Evolutionary conservation across 2,888 invertebrate species (phyloP), one percentile per base, ranked within the genome.

Genomic region (Cephalotes varians): DNA sequence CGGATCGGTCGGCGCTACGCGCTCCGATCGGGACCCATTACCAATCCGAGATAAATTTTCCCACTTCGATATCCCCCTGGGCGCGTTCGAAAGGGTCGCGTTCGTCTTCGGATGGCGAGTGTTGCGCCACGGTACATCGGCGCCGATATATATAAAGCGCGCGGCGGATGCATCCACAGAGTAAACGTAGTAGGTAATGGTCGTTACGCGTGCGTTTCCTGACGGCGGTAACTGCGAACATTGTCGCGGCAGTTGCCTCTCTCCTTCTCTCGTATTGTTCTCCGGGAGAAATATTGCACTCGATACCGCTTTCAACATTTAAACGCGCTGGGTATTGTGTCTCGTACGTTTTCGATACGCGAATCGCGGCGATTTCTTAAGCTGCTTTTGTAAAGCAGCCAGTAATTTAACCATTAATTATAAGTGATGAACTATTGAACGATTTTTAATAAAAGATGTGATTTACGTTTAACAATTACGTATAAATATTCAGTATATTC

Each of bases 41-140:
- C 82, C 47, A 67, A 37, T 44, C 77, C 77, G 71, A 84, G 77
- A 84, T 84, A 84, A 84, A 84, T 84, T 84, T 72, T 71, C 82
- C 71, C 84, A 62, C 76, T 65, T 76, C 83, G 84, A 82, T 84
- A 82, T 82, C 84, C 82, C 64, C 74, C 47, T 18, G 81, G 82
- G 81, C 67, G 65, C 54, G 69, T 56, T 83, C 74, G 77, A 56
- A 56, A 40, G 58, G 58, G 47, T 51, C 73, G 65, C 74, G 83
- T 83, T 74, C 81, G 73, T 81, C 83, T 83, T 83, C 69, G 81
- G 60, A 56, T 58, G 65, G 74, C 25, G 65, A 49, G 65, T 49
- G 65, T 44, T 54, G 28, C 10, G 34, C 60, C n/a, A 73, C 12
- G 73, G 51, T 72, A 62, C 80, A 72, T 47, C 82, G 60, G 47